Base-by-base conservation (phyloP, 2,888 invertebrate genomes). In the Netelia fuscicornis region DNA sequence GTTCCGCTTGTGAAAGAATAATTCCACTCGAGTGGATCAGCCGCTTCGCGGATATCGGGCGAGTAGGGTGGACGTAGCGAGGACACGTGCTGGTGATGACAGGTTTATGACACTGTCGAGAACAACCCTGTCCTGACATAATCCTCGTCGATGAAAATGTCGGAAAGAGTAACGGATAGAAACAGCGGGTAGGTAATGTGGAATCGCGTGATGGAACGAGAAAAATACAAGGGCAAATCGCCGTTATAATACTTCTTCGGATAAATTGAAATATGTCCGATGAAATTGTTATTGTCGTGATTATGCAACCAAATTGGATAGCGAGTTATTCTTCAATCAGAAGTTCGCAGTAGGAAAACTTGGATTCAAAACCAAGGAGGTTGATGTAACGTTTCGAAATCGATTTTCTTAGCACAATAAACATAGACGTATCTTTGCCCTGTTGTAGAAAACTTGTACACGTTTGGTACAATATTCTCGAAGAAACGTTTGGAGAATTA, bases 71-170 rank as follows among this genome's bases (percentile, higher is more conserved):
- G 10, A 30, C 13, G 68, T 42, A 17, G 62, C 52, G 52, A 9
- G 56, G 86, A 67, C 86, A 84, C 86, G 86, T 82, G 84, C 72
- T 76, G 71, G 13, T 62, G 76, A n/a, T 86, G 86, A 84, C 86
- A 82, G 86, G 75, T 76, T 86, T 84, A 84, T 86, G 86, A 86
- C 75, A 76, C 62, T 75, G 62, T 77, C 30, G 67, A 67, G 78
- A 78, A 78, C 54, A 77, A 54, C 54, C 68, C 67, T 71, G 65
- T 67, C 62, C 44, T 75, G 86, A 84, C 81, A 78, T 86, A 86
- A 86, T 86, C 81, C 76, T 68, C 68, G 64, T 56, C 67, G 11
- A 65, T 25, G 64, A 54, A 23, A 37, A 68, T 72, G 23, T 30
- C 25, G 56, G 64, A 25, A 37, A 56, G 48, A 62, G 30, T 13